Evolutionary conservation across 1,140 invertebrate genomes (phyloP), one percentile per base, ranked within the genome.

Genomic region (Dysdera silvatica): DNA sequence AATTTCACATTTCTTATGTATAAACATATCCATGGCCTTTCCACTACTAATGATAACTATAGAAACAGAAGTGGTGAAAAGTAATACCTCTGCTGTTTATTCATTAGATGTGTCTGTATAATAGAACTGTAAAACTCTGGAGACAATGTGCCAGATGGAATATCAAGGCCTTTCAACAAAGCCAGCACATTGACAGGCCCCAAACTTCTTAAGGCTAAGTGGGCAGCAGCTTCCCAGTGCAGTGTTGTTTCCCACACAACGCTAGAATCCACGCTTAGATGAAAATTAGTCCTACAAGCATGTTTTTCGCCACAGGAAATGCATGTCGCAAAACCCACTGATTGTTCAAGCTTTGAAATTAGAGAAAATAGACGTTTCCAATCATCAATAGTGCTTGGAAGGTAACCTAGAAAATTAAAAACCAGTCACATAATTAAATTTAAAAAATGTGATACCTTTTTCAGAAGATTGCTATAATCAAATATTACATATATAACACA

Each of bases 71-170:
- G 28, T 33, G 24, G 10, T 51, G 48, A n/a, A n/a, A n/a, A n/a
- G n/a, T n/a, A 29, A 40, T 65, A 65, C 63, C 63, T 65, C 57
- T 65, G 63, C 35, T 65, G 56, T 29, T 60, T 54, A 24, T 65
- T 47, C 20, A 65, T 43, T 18, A 65, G 29, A 37, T 45, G 57
- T 40, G 57, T 45, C 28, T 24, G 58, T 23, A 65, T 57, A 29
- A 56, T 10, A 33, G 63, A 43, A 49, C 41, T 45, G 33, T 65
- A 60, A 52, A 65, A 65, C n/a, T 20, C 45, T n/a, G 63, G 26
- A 55, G 63, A 52, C 7, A 65, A 59, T 53, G 56, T 51, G 54
- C 63, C 63, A 55, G 41, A 33, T n/a, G 63, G 63, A 31, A 65
- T 60, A n/a, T 59, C 41, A 40, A 60, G 32, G 28, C 24, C 48